These are phyloP conservation scores for Morphnarchus princeps DNA, from an alignment of 2,113 vertebrate species.

Conservation along the genomic window DNA sequence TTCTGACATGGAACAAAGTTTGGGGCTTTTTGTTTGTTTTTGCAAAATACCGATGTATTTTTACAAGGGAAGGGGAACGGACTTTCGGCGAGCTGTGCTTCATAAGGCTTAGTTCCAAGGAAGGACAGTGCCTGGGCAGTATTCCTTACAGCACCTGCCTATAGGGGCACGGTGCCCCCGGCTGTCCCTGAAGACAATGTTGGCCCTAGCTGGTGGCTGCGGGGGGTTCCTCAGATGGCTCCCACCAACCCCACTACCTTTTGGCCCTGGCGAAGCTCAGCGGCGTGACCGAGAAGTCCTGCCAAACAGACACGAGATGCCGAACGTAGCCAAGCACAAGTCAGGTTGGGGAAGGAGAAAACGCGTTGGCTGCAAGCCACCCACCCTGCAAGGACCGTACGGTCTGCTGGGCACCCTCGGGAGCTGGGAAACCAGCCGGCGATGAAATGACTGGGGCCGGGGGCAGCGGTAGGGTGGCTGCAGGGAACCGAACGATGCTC, in stretches of 20 bases:
- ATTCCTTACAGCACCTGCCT: not conserved
- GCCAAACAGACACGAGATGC: not conserved
- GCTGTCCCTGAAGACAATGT: not conserved
- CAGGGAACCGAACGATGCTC: not conserved
- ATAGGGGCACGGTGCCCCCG: fast-evolving
- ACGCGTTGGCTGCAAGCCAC: fast-evolving
- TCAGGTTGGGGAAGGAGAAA: not conserved
- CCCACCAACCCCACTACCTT: not conserved
- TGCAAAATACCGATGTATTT: not conserved
- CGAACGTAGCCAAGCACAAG: not conserved
- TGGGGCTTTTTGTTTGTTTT: not conserved
- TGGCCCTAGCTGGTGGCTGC: not conserved
- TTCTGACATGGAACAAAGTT: not conserved
- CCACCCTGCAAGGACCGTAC: not conserved
- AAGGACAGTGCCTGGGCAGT: not conserved
- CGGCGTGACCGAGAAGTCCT: not conserved
- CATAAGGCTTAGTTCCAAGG: not conserved
- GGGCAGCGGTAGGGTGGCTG: not conserved
- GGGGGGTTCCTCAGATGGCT: not conserved
- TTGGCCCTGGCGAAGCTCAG: not conserved
- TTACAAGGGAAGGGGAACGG: not conserved
- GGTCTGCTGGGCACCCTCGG: not conserved
- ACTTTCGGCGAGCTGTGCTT: not conserved
- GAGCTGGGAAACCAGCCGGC: not conserved
- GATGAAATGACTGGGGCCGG: not conserved